These are phyloP conservation scores for Premnoplex brunnescens DNA, from an alignment of 2,797 vertebrate species.

Conservation along the genomic window DNA sequence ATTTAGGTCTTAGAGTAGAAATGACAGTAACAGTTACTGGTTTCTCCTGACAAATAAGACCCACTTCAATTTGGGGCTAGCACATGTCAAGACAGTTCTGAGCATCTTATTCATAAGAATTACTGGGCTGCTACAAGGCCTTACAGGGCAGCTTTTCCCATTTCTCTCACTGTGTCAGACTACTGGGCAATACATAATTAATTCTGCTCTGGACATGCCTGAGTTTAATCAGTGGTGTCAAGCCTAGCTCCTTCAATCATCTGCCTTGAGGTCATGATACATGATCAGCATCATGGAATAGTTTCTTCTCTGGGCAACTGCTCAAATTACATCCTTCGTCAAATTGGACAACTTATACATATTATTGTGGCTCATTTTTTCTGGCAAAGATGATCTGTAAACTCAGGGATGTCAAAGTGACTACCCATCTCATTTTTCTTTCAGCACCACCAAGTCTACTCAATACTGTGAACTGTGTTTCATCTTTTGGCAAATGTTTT, in stretches of 20 bases:
- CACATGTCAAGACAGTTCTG: neutral
- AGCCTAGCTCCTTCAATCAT: neutral
- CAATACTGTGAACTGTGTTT: neutral
- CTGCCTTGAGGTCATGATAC: neutral
- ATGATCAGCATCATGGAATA: neutral
- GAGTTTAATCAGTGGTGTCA: neutral
- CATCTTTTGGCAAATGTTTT: neutral
- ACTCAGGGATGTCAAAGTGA: neutral
- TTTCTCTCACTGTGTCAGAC: neutral
- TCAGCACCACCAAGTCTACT: neutral
- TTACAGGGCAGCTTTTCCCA: neutral
- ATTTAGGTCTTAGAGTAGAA: neutral
- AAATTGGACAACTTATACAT: neutral
- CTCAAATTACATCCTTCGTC: neutral
- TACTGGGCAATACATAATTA: neutral
- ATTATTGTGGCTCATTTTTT: neutral
- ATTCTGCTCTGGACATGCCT: neutral
- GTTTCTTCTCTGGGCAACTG: neutral
- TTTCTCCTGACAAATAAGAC: neutral
- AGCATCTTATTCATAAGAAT: rapidly evolving
- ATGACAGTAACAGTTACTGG: neutral
- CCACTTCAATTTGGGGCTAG: neutral
- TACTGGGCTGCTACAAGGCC: neutral
- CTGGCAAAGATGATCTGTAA: neutral
- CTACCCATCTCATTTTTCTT: neutral